Base-by-base conservation (phyloP, 2,797 vertebrate species). In the Smutsia temminckii region DNA sequence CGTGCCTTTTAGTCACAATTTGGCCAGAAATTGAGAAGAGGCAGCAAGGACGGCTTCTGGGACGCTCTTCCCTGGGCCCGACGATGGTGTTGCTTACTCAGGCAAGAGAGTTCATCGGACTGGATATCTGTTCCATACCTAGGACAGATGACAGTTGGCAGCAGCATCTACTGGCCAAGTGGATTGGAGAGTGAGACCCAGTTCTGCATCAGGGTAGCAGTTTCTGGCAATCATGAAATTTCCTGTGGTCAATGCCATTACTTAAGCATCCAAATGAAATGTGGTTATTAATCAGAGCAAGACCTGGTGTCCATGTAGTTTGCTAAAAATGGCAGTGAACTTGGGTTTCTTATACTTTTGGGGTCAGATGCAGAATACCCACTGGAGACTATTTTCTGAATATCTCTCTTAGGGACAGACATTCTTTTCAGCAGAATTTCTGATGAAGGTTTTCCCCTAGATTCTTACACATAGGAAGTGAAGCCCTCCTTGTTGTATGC, bases 171-270 rank as follows among this genome's bases (percentile, higher is more conserved):
- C 92, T 79, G 16, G 3, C 16, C 59, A 40, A 59, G 83, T 94
- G 4, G 0, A 88, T 95, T 94, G 95, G 96, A 89, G 23, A 94
- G 69, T 91, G 95, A 97, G 95, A 79, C 83, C 90, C 69, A 96
- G 85, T 37, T 95, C 93, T 0, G 0, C 53, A 96, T 95, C 87
- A 75, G 97, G 81, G 93, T 94, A 95, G 97, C 74, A 93, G 94
- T 71, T 96, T 85, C 77, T 92, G 51, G 61, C 88, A 97, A 83
- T 97, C 95, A 93, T 96, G 96, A 97, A 97, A 98, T 87, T 85
- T 27, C 63, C 18, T 94, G 87, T 96, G 71, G 94, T 97, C 97
- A 94, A 25, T 93, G 51, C 80, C 89, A 93, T 96, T 91, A 74
- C 94, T 94, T 97, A 95, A 57, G 0, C 21, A 94, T 93, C 86